phyloP scores from a whole-genome alignment of 2,888 invertebrate species.

The Andrena bicolor region DNA sequence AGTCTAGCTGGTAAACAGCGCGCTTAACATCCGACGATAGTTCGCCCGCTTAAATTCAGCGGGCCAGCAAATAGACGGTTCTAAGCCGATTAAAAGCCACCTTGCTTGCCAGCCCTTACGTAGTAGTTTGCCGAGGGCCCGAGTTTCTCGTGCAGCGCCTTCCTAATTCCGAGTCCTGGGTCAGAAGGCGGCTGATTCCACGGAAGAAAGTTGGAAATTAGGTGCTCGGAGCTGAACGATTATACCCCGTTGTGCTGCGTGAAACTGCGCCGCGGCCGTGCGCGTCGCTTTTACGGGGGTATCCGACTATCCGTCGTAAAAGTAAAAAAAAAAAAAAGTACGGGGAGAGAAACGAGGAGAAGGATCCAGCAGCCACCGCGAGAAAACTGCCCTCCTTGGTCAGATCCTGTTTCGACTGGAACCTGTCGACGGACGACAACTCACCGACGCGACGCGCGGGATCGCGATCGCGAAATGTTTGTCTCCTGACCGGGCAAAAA shows the following conservation, averaged over 20 bases:
- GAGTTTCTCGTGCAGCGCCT: not conserved
- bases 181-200: slow-evolving; percentile 18
- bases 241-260: not conserved
- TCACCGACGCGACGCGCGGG: no score
- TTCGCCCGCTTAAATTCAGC: no score
- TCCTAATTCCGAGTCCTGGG: not conserved
- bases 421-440: no score
- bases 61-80: not conserved
- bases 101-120: not conserved
- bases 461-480: no score
- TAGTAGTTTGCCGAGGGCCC: not conserved
- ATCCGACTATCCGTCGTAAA: slow-evolving; percentile 26
- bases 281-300: slow-evolving; percentile 24
- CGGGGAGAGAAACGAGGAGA: not conserved
- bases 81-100: not conserved
- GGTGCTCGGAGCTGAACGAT: slow-evolving; percentile 4
- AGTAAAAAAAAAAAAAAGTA: slow-evolving; percentile 34
- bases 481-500: no score
- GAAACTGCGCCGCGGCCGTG: not conserved
- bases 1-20: no score
- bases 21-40: no score
- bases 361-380: slow-evolving; percentile 20
- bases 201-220: slow-evolving; percentile 52
- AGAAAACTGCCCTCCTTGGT: slow-evolving; percentile 46
- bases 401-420: slow-evolving; percentile 14